These are phyloP conservation scores for Tiliqua scincoides DNA, from an alignment of 2,113 vertebrate species.

Conservation along the genomic window DNA sequence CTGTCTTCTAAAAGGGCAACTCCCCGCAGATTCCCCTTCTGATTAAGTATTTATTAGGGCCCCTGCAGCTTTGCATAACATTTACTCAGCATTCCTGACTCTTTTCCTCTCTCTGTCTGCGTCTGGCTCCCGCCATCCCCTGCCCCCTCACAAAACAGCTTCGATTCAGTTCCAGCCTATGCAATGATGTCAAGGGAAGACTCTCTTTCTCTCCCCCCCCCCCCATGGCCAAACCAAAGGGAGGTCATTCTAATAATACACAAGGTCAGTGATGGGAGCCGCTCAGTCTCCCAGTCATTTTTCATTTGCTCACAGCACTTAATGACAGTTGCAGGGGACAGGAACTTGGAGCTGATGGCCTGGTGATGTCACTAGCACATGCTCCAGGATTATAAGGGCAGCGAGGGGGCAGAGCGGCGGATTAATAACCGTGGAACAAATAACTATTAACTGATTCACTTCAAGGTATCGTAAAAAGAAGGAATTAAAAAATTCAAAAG, in stretches of 20 bases:
- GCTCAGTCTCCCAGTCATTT: constrained; percentile 87
- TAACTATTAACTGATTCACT: constrained; percentile 54
- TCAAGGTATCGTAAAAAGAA: not conserved
- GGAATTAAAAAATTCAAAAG: too few species aligned
- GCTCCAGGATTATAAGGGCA: constrained; percentile 86
- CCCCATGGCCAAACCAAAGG: constrained; percentile 83
- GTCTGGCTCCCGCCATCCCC: constrained; percentile 23
- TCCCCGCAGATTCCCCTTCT: constrained; percentile 63
- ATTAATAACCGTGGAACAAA: constrained; percentile 71
- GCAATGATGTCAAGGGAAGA: constrained; percentile 83
- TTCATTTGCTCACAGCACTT: constrained; percentile 86
- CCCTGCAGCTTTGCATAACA: constrained; percentile 75
- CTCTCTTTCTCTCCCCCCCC: constrained; percentile 61
- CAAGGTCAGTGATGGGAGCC: constrained; percentile 85
- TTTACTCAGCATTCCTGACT: constrained; percentile 69
- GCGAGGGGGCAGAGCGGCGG: constrained; percentile 81
- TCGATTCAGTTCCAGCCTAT: constrained; percentile 71
- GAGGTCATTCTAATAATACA: constrained; percentile 90
- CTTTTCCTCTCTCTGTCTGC: constrained; percentile 9
- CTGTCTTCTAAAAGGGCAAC: constrained; percentile 63
- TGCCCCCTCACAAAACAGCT: constrained; percentile 19
- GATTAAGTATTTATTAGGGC: constrained; percentile 80
- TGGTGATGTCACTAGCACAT: constrained; percentile 87
- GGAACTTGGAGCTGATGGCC: constrained; percentile 82
- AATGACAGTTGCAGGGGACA: constrained; percentile 86